These are phyloP conservation scores for Pentalonia nigronervosa DNA, from an alignment of 1,140 invertebrate species.

Conservation along the genomic window DNA sequence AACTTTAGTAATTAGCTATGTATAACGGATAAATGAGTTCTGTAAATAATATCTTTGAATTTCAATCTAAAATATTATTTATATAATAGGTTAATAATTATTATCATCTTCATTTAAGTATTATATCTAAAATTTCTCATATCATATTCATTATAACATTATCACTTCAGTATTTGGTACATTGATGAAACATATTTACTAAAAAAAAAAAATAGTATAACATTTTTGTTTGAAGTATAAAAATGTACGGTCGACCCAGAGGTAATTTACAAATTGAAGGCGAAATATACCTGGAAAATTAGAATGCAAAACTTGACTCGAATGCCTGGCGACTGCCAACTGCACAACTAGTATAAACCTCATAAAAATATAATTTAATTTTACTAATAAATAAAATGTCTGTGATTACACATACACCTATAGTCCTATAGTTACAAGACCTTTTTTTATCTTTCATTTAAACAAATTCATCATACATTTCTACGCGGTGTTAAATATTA, in stretches of 20 bases:
- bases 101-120: not conserved
- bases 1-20: not conserved
- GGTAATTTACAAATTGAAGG: not conserved
- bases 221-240: too few relatives aligned
- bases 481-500: too few relatives aligned
- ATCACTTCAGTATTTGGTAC: not conserved
- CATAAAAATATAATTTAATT: not conserved
- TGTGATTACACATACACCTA: too few relatives aligned
- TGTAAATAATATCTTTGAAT: not conserved
- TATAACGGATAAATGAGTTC: not conserved
- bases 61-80: not conserved
- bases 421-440: too few relatives aligned
- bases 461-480: too few relatives aligned
- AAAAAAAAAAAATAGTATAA: not conserved
- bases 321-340: too few relatives aligned
- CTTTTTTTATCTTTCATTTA: too few relatives aligned
- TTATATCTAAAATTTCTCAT: not conserved
- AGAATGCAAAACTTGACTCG: too few relatives aligned
- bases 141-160: not conserved
- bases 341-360: too few relatives aligned
- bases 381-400: too few relatives aligned
- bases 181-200: not conserved
- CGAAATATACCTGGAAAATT: too few relatives aligned
- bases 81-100: not conserved
- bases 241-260: too few relatives aligned